Evolutionary conservation across 2,113 vertebrate genomes (phyloP), one percentile per base, ranked within the genome.

Genomic region (Brachyhypopomus occidentalis): DNA sequence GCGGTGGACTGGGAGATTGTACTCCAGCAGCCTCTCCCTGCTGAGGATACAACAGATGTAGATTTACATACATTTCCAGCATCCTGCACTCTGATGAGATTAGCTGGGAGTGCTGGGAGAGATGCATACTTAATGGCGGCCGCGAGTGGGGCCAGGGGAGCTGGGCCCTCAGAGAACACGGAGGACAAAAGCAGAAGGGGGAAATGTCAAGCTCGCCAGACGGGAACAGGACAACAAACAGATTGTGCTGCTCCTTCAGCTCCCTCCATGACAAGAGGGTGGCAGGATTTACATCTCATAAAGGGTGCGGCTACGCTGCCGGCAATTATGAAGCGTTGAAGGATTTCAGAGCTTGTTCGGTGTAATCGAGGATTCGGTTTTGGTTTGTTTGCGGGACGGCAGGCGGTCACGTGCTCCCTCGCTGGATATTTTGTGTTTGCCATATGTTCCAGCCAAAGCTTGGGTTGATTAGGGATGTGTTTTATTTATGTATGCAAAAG

Each of bases 81-180:
- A 93, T 94, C 92, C 92, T 91, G 90, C 92, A 90, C 93, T 94
- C 95, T 94, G 94, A 95, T 95, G 94, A 95, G 94, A 96, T 95
- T 96, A 96, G 91, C 89, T 91, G 89, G 90, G 84, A 79, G 80
- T 92, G 91, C 80, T 90, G 91, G 90, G 90, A 92, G 92, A 95
- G 93, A 93, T 94, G 92, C 94, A 95, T 95, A 93, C 94, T 94
- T 95, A 95, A 96, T 96, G 93, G 94, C 92, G 90, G 93, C 94
- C 94, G 95, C 90, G 90, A 95, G 94, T 91, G 93, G 93, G 91
- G 92, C 92, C 90, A 89, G 86, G 88, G 79, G 89, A 80, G 58
- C 78, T n/a, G 75, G 80, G 92, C 87, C 93, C 94, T 91, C 88
- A 75, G 94, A 95, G 94, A 95, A 92, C 89, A 86, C 83, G 69